Conservation (phyloP, 2,113 vertebrate genomes). For the Toxotes jaculatrix region DNA sequence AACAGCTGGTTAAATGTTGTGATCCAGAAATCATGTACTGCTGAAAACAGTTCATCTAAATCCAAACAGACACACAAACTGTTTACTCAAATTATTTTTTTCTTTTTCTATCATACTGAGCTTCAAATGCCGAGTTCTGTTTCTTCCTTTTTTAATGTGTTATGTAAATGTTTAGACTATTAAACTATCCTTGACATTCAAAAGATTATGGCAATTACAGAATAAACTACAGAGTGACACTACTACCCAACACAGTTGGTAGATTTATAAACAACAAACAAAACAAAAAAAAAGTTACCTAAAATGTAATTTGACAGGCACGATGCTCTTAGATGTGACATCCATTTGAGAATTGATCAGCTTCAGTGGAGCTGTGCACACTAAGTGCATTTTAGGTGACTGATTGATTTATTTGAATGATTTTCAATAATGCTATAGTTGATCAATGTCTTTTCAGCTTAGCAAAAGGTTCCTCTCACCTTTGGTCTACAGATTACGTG, state of each 20-base stretch:
- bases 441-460: slow-evolving; percentile 21
- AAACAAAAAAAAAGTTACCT: too few species aligned
- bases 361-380: background rate
- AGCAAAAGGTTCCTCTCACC: slow-evolving; percentile 3
- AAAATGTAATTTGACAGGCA: background rate
- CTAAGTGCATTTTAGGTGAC: background rate
- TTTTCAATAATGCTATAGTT: slow-evolving; percentile 1
- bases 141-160: background rate
- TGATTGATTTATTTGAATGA: background rate
- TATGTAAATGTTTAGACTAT: background rate
- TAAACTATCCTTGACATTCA: background rate
- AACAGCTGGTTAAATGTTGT: slow-evolving; percentile 25
- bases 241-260: background rate
- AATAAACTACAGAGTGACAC: background rate
- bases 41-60: slow-evolving; percentile 1
- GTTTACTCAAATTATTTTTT: background rate
- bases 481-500: slow-evolving; percentile 2
- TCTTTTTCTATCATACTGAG: too few species aligned
- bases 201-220: background rate
- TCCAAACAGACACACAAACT: background rate
- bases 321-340: background rate
- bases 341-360: background rate
- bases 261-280: background rate
- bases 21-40: slow-evolving; percentile 6
- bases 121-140: background rate